Evolutionary conservation across 2,113 vertebrate genomes (phyloP), one percentile per base, ranked within the genome.

Genomic region (Arizona elegans): DNA sequence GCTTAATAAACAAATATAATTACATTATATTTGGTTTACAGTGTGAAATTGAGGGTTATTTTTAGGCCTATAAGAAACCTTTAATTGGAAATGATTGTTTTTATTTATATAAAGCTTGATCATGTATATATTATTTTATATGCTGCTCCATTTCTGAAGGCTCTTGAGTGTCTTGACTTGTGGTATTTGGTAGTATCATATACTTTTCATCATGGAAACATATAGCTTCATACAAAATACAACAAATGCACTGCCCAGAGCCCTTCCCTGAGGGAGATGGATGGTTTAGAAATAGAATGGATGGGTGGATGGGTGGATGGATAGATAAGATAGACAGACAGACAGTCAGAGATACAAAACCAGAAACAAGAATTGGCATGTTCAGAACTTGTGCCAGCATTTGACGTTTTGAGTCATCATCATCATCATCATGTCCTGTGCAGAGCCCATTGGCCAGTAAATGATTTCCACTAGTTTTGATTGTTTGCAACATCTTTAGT

Each of bases 1-100:
- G 53, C 47, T 13, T 19, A 21, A 33, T 55, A 23, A 92, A 24
- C 11, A 8, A 33, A 52, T 65, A 38, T 1, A 50, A 88, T 93
- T 87, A 90, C 26, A 81, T 3, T 19, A 21, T 43, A 43, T 81
- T n/a, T 95, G 29, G 33, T 65, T 65, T 55, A 87, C 23, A 65
- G 38, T 62, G 23, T 70, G 8, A 55, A 91, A 65, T 75, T 23
- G 75, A 95, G 70, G 91, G 43, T 92, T 93, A 75, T 90, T 50
- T 38, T 56, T 54, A 85, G 38, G 89, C 70, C 52, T 26, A 17
- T 21, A 94, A 96, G 33, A 94, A 53, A 8, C 85, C 5, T 88
- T 87, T 50, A 55, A 81, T 81, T 81, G 75, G 33, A 81, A 81
- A 81, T 38, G 70, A 81, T 81, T 81, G 9, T 81, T 81, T 81